Evolutionary conservation across 2,113 vertebrate genomes (phyloP), one percentile per base, ranked within the genome.

Genomic region (Oxyura jamaicensis): DNA sequence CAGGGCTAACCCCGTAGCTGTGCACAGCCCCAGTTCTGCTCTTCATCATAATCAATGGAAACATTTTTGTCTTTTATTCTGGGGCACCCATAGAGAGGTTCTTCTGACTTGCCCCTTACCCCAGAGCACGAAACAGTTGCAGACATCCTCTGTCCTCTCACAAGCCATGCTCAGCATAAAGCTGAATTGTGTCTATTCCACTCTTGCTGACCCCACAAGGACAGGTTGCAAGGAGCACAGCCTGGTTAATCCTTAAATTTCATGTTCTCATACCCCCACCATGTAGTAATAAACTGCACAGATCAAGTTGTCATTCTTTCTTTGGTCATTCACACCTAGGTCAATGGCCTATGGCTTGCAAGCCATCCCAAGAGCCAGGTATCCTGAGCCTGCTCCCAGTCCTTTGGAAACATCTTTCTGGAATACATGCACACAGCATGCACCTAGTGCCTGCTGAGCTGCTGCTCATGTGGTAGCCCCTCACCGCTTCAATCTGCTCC

Each of bases 401-500:
- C 52, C 4, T 9, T 16, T 16, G 0, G 0, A 72, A 56, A 21
- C 52, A 56, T 18, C 23, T 26, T 60, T 23, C 58, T 48, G 22
- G 29, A 79, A 13, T 4, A 35, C 53, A 15, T 4, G 16, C 0
- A 0, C 18, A 36, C 22, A 26, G 48, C 0, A 1, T 33, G 35
- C 29, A 55, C 39, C 13, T 23, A 3, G 36, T 1, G 8, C 28
- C 53, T 72, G 41, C 69, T 67, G n/a, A 44, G 22, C 33, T 23
- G 55, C 16, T 2, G 3, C 75, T n/a, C 29, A 1, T n/a, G 46
- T 6, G 39, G 36, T 8, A 2, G 35, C 33, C 81, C 21, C 33
- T 41, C 69, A 50, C 23, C 1, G 0, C 7, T 44, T 67, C 65
- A 28, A 35, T 14, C n/a, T 0, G 0, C 10, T 21, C 36, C 66